Evolutionary conservation across 2,113 vertebrate species (phyloP).

Genomic region (Cacatua alba): DNA sequence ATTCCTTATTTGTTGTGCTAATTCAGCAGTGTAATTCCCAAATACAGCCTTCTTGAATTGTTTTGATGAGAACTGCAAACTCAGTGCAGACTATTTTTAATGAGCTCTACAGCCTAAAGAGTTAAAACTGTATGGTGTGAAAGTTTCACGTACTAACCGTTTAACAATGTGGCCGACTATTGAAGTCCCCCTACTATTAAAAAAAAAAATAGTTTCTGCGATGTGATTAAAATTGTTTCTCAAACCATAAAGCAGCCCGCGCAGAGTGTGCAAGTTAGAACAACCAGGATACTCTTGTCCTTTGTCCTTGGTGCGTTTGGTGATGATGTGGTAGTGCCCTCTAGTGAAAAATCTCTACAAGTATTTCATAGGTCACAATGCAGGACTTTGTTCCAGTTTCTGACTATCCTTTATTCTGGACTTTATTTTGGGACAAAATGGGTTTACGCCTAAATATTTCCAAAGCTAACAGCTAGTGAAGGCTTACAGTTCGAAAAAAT

Average conservation of each 20-base stretch:
- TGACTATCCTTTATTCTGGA: neutral
- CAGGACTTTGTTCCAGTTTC: neutral
- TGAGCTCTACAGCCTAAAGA: neutral
- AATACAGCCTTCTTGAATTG: slow-evolving; percentile 38
- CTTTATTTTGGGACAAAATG: slow-evolving; percentile 10
- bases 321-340: slow-evolving; percentile 94
- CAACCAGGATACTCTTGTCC: slow-evolving; percentile 50
- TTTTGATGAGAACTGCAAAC: slow-evolving; percentile 56
- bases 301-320: slow-evolving; percentile 75
- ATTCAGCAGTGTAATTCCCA: slow-evolving; percentile 46
- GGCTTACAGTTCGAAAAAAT: neutral
- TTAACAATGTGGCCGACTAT: neutral
- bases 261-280: slow-evolving; percentile 38
- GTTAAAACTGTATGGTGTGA: neutral
- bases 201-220: neutral
- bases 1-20: slow-evolving; percentile 57
- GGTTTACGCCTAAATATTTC: slow-evolving; percentile 40
- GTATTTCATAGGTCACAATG: neutral
- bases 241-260: neutral
- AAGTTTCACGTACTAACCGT: neutral
- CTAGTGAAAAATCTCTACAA: slow-evolving; percentile 84
- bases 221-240: slow-evolving; percentile 43
- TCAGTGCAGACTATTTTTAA: slow-evolving; percentile 36
- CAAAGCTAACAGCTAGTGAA: neutral
- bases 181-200: neutral